These are phyloP conservation scores for Lepidochitona cinerea DNA, from an alignment of 2,888 invertebrate species.

Conservation along the genomic window DNA sequence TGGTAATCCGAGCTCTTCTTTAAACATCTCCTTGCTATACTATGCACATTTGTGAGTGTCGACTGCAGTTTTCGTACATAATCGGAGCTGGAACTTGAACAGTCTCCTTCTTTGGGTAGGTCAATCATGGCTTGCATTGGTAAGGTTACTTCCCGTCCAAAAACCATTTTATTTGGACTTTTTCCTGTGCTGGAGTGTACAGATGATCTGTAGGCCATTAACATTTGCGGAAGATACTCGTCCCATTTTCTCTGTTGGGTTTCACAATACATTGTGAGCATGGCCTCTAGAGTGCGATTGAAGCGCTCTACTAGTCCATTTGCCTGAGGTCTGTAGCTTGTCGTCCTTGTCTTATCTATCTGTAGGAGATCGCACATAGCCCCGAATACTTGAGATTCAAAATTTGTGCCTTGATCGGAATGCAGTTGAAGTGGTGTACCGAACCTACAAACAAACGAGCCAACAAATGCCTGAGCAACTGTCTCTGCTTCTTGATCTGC, in stretches of 20 bases:
- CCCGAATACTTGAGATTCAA: constrained; percentile 17
- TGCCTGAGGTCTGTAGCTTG: constrained; percentile 19
- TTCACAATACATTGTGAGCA: constrained; percentile 18
- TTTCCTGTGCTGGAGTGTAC: constrained; percentile 18
- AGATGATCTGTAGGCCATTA: constrained; percentile 32
- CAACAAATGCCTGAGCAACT: background rate
- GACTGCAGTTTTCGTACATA: background rate
- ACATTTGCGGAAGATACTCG: constrained; percentile 21
- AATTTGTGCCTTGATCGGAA: constrained; percentile 18
- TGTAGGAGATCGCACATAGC: constrained; percentile 23
- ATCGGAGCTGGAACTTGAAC: too few species aligned
- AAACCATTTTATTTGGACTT: background rate
- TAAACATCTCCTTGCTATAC: background rate
- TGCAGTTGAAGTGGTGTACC: constrained; percentile 18
- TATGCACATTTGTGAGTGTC: background rate
- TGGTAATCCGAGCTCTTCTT: background rate
- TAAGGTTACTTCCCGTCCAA: background rate
- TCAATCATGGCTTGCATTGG: background rate
- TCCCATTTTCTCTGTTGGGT: constrained; percentile 24
- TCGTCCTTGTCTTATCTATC: constrained; percentile 26
- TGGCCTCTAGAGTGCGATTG: constrained; percentile 23
- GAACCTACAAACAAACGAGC: constrained; percentile 4
- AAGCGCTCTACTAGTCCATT: constrained; percentile 29
- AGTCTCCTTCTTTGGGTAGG: background rate
- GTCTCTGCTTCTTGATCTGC: background rate